Evolutionary conservation across 2,888 invertebrate genomes (phyloP), one percentile per base, ranked within the genome.

Genomic region (Heliconius ethilla): DNA sequence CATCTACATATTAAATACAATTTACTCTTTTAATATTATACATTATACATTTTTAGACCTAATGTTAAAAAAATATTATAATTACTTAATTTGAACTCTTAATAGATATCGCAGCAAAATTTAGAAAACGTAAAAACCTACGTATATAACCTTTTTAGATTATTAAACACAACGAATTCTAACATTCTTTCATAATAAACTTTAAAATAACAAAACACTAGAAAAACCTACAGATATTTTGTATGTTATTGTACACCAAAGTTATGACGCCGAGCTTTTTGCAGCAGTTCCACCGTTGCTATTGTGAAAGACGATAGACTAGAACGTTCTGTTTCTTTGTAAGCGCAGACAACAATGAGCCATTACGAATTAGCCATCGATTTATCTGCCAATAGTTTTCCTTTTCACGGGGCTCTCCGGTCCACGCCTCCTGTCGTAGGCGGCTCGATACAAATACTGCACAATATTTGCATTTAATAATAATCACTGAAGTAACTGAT

Each of bases 341-440:
- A 88, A 87, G 86, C 85, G 87, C 90, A 92, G 91, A 93, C 93
- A 93, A 93, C 93, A 93, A 93, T 93, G 88, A 89, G 88, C 91
- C 89, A 89, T 93, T 93, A 89, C 87, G 89, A 93, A 93, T 93
- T 93, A 93, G 91, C 92, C 87, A 90, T 92, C 91, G 91, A 92
- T 92, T 91, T 92, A 93, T 92, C 92, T 90, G 87, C 87, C 87
- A 89, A 90, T 88, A 89, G 89, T 90, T 90, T 92, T 11, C 40
- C 40, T 40, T 40, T 40, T 89, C 90, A 88, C 88, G 89, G 86
- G 82, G 83, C 85, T 82, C 83, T 83, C 84, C 80, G 83, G 85
- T 83, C 84, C 86, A 84, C 84, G 89, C 88, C 89, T 63, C 79
- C 88, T 86, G 83, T 82, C 82, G 83, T 76, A 81, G 82, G 81